Conservation (phyloP, 2,888 invertebrate species). For the Phytoseiulus persimilis region DNA sequence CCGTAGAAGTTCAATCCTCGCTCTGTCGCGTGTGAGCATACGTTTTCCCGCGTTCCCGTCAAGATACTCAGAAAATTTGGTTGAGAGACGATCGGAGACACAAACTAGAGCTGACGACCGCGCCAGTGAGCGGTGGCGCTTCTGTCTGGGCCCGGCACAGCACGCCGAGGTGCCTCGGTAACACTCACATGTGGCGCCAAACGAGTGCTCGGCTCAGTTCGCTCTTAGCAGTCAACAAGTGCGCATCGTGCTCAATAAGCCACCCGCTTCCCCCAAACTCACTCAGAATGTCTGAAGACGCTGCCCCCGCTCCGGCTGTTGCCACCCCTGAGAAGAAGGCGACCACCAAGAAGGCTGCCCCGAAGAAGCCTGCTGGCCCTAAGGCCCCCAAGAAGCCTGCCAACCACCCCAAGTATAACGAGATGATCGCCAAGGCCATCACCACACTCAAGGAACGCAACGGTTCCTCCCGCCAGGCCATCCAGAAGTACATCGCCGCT, state of each 20-base stretch:
- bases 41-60: background rate
- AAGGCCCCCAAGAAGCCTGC: conserved; percentile 46
- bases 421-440: conserved; percentile 58
- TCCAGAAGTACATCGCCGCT: conserved; percentile 59
- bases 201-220: background rate
- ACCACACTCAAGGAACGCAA: conserved; percentile 51
- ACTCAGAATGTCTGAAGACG: conserved; percentile 42
- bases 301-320: conserved; percentile 45
- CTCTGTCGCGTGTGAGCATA: background rate
- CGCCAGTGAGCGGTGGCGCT: conserved; percentile 19
- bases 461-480: conserved; percentile 58
- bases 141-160: conserved; percentile 33
- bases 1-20: background rate
- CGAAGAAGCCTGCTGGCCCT: conserved; percentile 42
- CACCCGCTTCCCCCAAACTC: background rate
- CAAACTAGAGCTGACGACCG: conserved; percentile 22
- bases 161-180: conserved; percentile 35
- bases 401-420: conserved; percentile 54
- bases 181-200: background rate
- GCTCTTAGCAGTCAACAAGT: background rate
- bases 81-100: conserved; percentile 23
- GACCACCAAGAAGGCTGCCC: conserved; percentile 42
- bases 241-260: background rate
- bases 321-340: conserved; percentile 43
- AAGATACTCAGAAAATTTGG: conserved; percentile 29